Evolutionary conservation across 2,113 vertebrate genomes (phyloP).

Genomic region (Ceyx margarethae): DNA sequence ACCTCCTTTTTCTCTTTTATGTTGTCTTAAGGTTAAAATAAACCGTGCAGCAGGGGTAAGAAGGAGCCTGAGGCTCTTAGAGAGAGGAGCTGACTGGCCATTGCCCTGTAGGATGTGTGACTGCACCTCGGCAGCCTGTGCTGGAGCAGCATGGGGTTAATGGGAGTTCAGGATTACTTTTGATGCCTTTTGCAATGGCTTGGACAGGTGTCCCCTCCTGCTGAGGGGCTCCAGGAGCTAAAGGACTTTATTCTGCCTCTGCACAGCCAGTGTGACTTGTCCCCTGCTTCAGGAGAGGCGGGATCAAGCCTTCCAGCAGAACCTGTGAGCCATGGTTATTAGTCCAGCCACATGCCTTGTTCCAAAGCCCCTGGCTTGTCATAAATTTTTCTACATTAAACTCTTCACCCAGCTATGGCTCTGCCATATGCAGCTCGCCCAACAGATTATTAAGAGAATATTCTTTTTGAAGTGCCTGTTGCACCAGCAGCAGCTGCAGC

Average conservation of each 20-base stretch:
- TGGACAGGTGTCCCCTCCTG: conserved; percentile 35
- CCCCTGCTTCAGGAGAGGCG: background rate
- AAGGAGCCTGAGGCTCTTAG: background rate
- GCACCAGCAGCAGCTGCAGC: background rate
- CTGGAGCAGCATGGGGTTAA: conserved; percentile 36
- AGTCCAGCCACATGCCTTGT: background rate
- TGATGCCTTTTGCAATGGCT: conserved; percentile 29
- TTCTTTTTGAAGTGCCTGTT: conserved; percentile 14
- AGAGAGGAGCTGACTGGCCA: background rate
- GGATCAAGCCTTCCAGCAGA: conserved; percentile 18
- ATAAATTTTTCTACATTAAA: conserved; percentile 48
- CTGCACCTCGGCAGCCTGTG: background rate
- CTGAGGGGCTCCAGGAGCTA: conserved; percentile 16
- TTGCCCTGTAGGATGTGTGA: background rate
- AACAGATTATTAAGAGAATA: conserved; percentile 27
- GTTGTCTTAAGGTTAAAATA: conserved; percentile 30
- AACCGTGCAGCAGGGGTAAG: background rate
- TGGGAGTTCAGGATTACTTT: conserved; percentile 8
- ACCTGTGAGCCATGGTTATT: conserved; percentile 9
- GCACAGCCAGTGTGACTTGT: background rate
- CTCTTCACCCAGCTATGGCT: conserved; percentile 6
- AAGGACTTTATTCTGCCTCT: background rate
- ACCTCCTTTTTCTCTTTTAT: conserved; percentile 51
- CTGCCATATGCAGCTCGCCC: background rate
- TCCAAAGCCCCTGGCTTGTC: background rate